A percentile compares a stretch with the other conserved stretches of the same genome.
phyloP scores from a whole-genome alignment of 2,888 invertebrate genomes.

The Frankliniella fusca region DNA sequence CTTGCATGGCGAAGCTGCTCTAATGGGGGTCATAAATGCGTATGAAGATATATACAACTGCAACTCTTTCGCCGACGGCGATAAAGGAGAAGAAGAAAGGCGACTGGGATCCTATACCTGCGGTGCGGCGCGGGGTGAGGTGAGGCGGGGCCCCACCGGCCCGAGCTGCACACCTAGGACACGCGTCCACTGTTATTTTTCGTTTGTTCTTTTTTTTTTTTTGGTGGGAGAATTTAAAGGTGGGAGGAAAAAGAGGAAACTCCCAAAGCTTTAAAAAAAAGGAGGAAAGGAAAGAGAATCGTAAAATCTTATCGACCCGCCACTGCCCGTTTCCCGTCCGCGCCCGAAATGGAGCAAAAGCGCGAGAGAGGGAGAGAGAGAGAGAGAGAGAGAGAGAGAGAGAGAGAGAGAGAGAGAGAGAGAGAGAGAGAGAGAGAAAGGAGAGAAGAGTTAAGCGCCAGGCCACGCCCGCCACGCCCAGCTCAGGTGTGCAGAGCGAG shows the following conservation, averaged over 20 bases:
- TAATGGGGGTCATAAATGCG: slow-evolving; percentile 8
- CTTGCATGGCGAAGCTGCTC: not conserved
- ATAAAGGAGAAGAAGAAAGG: slow-evolving; percentile 30
- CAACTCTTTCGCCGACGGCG: slow-evolving; percentile 33
- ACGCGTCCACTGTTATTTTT: too few species aligned
- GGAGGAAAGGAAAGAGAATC: too few species aligned
- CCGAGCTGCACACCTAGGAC: too few species aligned
- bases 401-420: not conserved
- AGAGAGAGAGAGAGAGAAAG: not conserved
- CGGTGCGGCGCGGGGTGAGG: too few species aligned
- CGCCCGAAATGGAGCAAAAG: slow-evolving; percentile 16
- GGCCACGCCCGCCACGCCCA: not conserved
- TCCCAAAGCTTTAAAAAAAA: too few species aligned
- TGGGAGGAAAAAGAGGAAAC: slow-evolving; percentile 28
- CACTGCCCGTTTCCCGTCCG: too few species aligned
- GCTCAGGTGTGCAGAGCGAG: slow-evolving; percentile 16
- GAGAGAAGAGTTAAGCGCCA: not conserved
- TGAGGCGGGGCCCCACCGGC: too few species aligned
- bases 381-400: not conserved
- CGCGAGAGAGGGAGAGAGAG: not conserved
- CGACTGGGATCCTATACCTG: not conserved
- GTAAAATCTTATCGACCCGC: too few species aligned
- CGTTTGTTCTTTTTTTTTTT: too few species aligned
- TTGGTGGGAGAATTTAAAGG: slow-evolving; percentile 29
- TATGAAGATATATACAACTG: slow-evolving; percentile 11